Percentiles rank a stretch among this genome's conserved stretches.
Conservation (phyloP, 2,797 vertebrate genomes). For the Sphenopsis melanotis region DNA sequence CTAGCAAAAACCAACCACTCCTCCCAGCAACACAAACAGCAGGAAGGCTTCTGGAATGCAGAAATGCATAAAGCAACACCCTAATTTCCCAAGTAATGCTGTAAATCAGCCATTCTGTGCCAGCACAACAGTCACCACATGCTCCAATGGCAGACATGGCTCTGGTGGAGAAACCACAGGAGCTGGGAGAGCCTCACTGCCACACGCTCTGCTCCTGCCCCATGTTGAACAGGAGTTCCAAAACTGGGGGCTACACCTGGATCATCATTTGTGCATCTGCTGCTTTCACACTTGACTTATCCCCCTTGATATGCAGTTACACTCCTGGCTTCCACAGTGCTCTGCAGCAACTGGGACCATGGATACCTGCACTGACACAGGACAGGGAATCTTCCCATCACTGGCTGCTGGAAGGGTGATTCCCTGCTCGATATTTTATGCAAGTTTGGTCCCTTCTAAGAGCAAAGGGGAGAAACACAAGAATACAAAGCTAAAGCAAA, state of each 20-base stretch:
- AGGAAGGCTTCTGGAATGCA: neutral
- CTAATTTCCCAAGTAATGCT: neutral
- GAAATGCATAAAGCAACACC: neutral
- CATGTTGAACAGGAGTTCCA: rapidly evolving
- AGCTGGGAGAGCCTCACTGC: neutral
- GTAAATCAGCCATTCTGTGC: neutral
- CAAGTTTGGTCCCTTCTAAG: neutral
- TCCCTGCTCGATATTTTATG: neutral
- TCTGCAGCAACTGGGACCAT: neutral
- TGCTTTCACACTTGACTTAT: neutral
- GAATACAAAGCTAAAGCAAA: neutral
- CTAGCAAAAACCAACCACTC: neutral
- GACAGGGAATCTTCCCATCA: neutral
- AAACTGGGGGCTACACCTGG: neutral
- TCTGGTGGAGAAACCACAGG: neutral
- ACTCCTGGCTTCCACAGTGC: neutral
- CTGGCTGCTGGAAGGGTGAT: neutral
- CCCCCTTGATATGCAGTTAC: neutral
- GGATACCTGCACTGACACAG: neutral
- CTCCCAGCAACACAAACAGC: neutral
- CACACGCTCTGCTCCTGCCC: neutral
- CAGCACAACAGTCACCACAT: neutral
- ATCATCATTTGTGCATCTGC: neutral
- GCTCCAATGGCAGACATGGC: rapidly evolving
- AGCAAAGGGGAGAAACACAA: neutral